Evolutionary conservation across 92 coral and sea anemone species (phyloP).

Genomic region (Phenganax stokvisi): DNA sequence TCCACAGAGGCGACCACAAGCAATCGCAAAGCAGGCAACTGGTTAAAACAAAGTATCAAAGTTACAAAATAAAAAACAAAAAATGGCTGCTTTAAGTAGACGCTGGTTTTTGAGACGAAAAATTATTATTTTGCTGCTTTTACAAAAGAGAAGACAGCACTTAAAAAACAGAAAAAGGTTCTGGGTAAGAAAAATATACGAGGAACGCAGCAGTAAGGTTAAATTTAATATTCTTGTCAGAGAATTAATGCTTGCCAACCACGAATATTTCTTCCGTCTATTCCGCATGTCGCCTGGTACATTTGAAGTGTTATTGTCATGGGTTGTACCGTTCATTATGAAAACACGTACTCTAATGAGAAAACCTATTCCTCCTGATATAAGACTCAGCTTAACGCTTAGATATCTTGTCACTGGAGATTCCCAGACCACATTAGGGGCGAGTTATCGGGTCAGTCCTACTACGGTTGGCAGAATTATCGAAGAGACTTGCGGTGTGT

Average conservation of each 20-base stretch:
- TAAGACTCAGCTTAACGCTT: not conserved
- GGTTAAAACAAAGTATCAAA: no score
- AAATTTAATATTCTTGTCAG: not conserved
- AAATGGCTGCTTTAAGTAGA: no score
- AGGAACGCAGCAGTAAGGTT: not conserved
- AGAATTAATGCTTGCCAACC: not conserved
- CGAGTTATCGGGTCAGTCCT: constrained; percentile 12
- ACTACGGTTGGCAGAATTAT: not conserved
- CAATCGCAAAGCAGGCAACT: not conserved
- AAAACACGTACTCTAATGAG: not conserved
- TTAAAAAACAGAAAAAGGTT: not conserved
- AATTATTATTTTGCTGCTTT: not conserved
- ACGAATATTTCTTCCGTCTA: not conserved
- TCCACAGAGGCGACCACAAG: not conserved
- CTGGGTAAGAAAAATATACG: constrained; percentile 12
- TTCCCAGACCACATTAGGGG: not conserved
- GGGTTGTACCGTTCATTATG: not conserved
- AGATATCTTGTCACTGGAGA: constrained; percentile 12
- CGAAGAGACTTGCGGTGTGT: not conserved
- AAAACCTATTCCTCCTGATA: not conserved
- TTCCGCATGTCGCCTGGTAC: constrained; percentile 3
- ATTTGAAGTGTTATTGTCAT: not conserved
- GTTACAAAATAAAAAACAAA: not conserved
- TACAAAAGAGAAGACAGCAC: not conserved
- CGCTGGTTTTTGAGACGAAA: not conserved